These are phyloP conservation scores for Capricornis sumatraensis DNA, from an alignment of 2,113 vertebrate genomes.

Conservation along the genomic window DNA sequence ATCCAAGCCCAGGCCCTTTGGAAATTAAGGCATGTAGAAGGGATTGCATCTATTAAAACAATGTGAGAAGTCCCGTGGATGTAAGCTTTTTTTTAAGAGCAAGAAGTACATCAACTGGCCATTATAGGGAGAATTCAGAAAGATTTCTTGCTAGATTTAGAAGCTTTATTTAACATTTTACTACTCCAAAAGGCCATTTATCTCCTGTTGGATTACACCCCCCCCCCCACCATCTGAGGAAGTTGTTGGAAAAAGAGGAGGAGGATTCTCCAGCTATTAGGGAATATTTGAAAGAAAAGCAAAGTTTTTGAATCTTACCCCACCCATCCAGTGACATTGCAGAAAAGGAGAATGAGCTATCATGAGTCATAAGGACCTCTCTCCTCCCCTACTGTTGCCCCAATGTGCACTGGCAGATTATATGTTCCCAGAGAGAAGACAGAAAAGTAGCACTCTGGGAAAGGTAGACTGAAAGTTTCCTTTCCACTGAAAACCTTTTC, in stretches of 20 bases:
- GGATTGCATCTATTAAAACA: background rate
- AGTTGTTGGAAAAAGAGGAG: background rate
- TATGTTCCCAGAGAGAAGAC: background rate
- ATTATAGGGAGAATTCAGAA: background rate
- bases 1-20: background rate
- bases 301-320: background rate
- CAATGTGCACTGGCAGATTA: background rate
- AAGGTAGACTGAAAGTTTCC: background rate
- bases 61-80: background rate
- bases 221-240: background rate
- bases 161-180: background rate
- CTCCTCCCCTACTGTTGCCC: background rate
- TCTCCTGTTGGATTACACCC: background rate
- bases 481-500: background rate
- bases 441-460: background rate
- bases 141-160: slow-evolving; percentile 1
- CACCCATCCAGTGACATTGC: background rate
- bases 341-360: background rate
- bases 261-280: background rate
- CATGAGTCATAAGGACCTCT: background rate
- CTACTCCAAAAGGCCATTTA: background rate
- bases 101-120: background rate
- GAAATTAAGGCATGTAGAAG: background rate
- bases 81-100: background rate
- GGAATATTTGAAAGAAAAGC: background rate